Evolutionary conservation across 64 coral and sea anemone genomes (phyloP).

Genomic region (Montipora sp.): DNA sequence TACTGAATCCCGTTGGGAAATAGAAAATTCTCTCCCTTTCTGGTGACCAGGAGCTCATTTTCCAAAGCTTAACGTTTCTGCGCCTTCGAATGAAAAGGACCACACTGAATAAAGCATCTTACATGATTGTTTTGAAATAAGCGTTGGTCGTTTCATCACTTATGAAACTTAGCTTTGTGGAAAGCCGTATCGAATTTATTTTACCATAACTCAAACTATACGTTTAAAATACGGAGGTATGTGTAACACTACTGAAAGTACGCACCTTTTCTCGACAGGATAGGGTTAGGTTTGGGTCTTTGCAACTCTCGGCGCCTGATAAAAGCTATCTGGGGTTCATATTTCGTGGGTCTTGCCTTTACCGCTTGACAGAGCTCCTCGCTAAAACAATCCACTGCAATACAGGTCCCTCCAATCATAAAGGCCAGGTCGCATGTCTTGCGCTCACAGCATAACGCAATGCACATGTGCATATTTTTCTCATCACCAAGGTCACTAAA

Average conservation of each 20-base stretch:
- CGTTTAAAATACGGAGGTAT: background rate
- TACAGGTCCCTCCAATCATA: slow-evolving; percentile 90
- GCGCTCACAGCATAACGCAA: slow-evolving; percentile 86
- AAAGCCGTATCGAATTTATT: background rate
- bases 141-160: too few relatives aligned
- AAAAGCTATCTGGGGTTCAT: slow-evolving; percentile 84
- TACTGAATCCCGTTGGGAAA: too few relatives aligned
- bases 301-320: slow-evolving; percentile 82
- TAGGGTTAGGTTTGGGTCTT: slow-evolving; percentile 21
- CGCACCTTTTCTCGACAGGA: slow-evolving; percentile 70
- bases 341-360: slow-evolving; percentile 76
- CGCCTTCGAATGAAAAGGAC: too few relatives aligned
- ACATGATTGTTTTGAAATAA: too few relatives aligned
- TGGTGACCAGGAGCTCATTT: too few relatives aligned
- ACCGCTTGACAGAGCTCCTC: slow-evolving; percentile 93
- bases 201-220: background rate
- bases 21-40: too few relatives aligned
- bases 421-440: slow-evolving; percentile 94
- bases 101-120: too few relatives aligned
- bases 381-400: slow-evolving; percentile 91
- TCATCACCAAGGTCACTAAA: slow-evolving; percentile 89
- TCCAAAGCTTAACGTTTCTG: too few relatives aligned
- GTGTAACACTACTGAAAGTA: background rate
- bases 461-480: slow-evolving; percentile 96
- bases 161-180: too few relatives aligned